These are phyloP conservation scores for Phoeniculus purpureus DNA, from an alignment of 2,797 vertebrate genomes.

Conservation along the genomic window DNA sequence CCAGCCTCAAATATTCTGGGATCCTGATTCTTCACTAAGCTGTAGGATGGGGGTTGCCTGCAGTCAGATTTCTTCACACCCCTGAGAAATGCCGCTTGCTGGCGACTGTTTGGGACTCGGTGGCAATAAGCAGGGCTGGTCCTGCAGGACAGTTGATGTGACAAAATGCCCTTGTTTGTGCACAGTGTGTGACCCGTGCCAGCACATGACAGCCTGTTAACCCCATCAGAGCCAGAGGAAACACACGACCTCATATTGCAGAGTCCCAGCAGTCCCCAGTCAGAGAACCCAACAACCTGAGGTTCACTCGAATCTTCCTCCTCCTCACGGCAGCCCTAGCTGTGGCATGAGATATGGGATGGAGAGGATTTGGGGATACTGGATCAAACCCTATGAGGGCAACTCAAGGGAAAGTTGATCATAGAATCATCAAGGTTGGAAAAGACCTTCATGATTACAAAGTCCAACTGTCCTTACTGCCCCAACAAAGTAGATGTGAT, in stretches of 20 bases:
- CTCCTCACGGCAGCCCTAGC: too few relatives aligned
- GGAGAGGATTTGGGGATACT: neutral
- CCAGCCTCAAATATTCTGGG: too few relatives aligned
- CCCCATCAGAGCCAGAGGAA: neutral
- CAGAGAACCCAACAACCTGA: neutral
- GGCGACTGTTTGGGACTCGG: neutral
- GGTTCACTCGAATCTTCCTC: neutral
- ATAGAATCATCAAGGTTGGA: too few relatives aligned
- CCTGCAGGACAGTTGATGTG: neutral
- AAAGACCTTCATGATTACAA: too few relatives aligned
- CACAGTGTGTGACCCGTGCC: neutral
- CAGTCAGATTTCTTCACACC: neutral
- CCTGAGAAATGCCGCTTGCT: neutral
- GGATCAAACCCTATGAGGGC: neutral
- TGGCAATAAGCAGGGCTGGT: neutral
- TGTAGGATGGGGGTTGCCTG: neutral
- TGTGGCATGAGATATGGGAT: too few relatives aligned
- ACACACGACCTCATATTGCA: neutral
- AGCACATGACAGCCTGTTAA: neutral
- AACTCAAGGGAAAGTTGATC: neutral
- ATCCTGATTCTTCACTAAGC: too few relatives aligned
- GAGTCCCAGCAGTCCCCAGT: neutral
- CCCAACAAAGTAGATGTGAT: too few relatives aligned
- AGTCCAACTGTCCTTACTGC: too few relatives aligned
- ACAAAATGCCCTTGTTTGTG: constrained; percentile 20